Evolutionary conservation across 2,113 vertebrate genomes (phyloP).

Genomic region (Bothrops jararaca): DNA sequence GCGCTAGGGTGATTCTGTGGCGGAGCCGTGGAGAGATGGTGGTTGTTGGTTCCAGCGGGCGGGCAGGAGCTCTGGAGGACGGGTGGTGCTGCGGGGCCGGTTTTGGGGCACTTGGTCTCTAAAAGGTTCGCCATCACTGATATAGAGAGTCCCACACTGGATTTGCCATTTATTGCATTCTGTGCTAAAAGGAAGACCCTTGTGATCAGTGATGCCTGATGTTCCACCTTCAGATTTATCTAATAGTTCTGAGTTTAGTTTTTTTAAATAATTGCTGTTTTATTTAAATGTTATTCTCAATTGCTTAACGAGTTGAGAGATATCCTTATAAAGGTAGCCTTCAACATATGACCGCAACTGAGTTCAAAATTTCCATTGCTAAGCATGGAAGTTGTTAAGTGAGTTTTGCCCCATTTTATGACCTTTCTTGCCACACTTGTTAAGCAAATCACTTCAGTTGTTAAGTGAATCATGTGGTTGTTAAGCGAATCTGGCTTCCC

Average conservation of each 20-base stretch:
- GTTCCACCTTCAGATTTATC: neutral
- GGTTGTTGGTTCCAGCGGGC: no score
- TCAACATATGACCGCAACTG: neutral
- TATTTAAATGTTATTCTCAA: neutral
- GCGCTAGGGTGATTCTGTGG: no score
- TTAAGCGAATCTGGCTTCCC: neutral
- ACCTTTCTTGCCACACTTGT: no score
- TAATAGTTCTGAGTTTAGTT: neutral
- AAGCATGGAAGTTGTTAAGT: neutral
- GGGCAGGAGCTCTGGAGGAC: no score
- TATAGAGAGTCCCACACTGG: neutral
- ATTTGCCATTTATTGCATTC: neutral
- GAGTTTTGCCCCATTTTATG: neutral
- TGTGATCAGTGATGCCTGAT: neutral
- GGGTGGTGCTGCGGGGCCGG: no score
- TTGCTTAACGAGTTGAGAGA: neutral
- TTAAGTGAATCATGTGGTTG: neutral
- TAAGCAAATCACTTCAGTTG: neutral
- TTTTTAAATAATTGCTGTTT: neutral
- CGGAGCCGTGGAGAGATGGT: no score
- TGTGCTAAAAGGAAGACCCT: no score
- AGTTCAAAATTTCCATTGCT: neutral
- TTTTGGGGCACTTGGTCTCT: no score
- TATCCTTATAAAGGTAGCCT: neutral
- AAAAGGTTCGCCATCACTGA: no score